phyloP scores from a whole-genome alignment of 2,113 vertebrate genomes.

The Anser cygnoides region DNA sequence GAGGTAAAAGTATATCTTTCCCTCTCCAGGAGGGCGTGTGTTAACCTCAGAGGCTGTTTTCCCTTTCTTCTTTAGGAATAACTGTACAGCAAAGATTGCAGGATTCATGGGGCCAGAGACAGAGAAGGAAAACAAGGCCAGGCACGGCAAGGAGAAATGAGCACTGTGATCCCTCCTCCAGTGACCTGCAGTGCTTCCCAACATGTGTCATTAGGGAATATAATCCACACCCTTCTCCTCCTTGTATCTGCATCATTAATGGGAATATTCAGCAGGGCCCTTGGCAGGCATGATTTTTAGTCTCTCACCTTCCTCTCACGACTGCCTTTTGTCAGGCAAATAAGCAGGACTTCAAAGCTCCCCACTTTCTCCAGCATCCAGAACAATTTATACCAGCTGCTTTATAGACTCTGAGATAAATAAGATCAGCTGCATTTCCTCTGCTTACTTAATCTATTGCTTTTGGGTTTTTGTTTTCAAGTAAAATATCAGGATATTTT shows the following conservation, averaged over 20 bases:
- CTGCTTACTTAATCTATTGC: background rate
- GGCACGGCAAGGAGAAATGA: background rate
- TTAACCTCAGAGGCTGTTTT: background rate
- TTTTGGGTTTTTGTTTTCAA: conserved; percentile 25
- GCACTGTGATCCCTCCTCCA: fast-evolving
- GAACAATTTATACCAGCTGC: background rate
- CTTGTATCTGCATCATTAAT: background rate
- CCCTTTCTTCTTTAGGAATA: background rate
- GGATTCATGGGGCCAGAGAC: background rate
- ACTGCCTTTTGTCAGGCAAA: conserved; percentile 3
- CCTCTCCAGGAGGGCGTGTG: background rate
- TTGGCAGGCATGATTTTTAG: background rate
- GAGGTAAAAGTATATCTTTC: background rate
- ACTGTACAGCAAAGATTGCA: background rate
- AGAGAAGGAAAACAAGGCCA: background rate
- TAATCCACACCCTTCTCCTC: background rate
- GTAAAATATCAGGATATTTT: background rate
- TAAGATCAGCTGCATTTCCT: background rate
- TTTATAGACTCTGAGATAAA: background rate
- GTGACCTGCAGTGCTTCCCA: background rate
- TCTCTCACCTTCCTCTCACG: background rate
- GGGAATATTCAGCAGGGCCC: background rate
- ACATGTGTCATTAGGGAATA: background rate
- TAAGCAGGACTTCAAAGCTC: conserved; percentile 4
- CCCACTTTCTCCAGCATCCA: background rate